phyloP scores from a whole-genome alignment of 2,113 vertebrate species.

The Sarotherodon lohbergeri region DNA sequence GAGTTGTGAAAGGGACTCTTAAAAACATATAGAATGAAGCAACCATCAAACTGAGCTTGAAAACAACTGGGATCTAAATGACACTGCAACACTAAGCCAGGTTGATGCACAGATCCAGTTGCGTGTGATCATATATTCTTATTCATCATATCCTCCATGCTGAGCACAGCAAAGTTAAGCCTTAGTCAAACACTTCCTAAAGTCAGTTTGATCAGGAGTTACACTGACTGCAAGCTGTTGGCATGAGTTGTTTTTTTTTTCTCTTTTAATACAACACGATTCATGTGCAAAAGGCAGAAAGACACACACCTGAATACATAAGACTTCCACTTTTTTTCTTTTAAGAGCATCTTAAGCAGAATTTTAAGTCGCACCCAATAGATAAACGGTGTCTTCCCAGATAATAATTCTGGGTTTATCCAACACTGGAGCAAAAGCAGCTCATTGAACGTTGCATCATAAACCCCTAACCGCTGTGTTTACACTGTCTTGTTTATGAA shows the following conservation, averaged over 20 bases:
- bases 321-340: not conserved
- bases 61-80: not conserved
- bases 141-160: not conserved
- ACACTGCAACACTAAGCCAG: not conserved
- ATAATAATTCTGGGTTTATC: not conserved
- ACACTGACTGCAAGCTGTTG: not conserved
- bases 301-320: not conserved
- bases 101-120: not conserved
- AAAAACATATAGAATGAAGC: not conserved
- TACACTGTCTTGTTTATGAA: not conserved
- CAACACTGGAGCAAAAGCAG: not conserved
- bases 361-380: not conserved
- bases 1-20: constrained; percentile 1
- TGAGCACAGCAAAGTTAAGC: not conserved
- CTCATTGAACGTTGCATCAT: not conserved
- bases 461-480: not conserved
- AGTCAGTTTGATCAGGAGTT: not conserved
- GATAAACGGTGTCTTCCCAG: not conserved
- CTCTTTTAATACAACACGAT: not conserved
- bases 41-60: not conserved
- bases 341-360: not conserved
- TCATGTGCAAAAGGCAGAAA: not conserved
- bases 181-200: not conserved
- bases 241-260: not conserved
- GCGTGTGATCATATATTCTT: not conserved